These are phyloP conservation scores for Panurus biarmicus DNA, from an alignment of 2,113 vertebrate genomes.

Conservation along the genomic window DNA sequence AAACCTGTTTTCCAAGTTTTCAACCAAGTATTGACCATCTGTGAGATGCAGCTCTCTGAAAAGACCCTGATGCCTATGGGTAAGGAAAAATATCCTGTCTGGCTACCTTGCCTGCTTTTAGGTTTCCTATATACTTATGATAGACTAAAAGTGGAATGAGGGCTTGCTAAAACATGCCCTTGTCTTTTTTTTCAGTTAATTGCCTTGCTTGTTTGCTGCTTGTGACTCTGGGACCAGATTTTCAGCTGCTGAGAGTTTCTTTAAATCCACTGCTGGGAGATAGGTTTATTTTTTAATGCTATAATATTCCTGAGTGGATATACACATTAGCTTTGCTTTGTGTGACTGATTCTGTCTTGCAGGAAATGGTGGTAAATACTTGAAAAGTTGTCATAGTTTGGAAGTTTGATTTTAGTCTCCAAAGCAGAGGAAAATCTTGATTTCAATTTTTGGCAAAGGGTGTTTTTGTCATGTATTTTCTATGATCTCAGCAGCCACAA, in stretches of 20 bases:
- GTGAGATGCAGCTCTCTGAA: not conserved
- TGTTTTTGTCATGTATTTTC: not conserved
- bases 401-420: not conserved
- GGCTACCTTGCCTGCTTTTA: not conserved
- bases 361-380: not conserved
- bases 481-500: not conserved
- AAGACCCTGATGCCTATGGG: conserved; percentile 32
- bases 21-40: not conserved
- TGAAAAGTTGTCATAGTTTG: not conserved
- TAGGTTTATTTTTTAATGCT: not conserved
- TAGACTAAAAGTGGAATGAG: not conserved
- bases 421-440: not conserved
- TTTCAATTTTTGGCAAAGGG: not conserved
- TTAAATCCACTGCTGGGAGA: not conserved
- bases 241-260: not conserved
- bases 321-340: not conserved
- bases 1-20: conserved; percentile 68
- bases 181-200: not conserved
- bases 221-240: not conserved
- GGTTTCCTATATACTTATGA: not conserved
- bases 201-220: not conserved
- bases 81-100: conserved; percentile 55
- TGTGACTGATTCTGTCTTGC: not conserved
- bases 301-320: not conserved
- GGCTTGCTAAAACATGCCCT: not conserved